A percentile compares a stretch with the other conserved stretches of the same genome.
Evolutionary conservation across 2,888 invertebrate species (phyloP).

Genomic region (Opisthograptis luteolata): DNA sequence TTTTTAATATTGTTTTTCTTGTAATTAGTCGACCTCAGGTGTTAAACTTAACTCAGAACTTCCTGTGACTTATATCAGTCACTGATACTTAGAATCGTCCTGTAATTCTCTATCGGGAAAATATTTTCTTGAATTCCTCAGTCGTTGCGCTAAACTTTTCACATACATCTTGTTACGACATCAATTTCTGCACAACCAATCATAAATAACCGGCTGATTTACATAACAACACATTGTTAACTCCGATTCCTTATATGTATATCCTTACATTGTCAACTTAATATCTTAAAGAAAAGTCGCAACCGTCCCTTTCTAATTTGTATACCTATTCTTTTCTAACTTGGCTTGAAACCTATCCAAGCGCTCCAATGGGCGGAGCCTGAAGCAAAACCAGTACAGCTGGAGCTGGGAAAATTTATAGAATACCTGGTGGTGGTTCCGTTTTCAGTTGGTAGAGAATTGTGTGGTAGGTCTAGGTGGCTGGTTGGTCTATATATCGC

Average conservation of each 20-base stretch:
- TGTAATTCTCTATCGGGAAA: constrained; percentile 18
- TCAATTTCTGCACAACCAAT: constrained; percentile 64
- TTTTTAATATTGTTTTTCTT: no score
- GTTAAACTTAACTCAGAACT: no score
- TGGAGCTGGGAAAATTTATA: constrained; percentile 63
- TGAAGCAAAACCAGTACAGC: constrained; percentile 50
- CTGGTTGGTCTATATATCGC: constrained; percentile 79
- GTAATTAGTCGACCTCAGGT: no score
- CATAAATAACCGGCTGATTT: constrained; percentile 79
- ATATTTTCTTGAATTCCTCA: constrained; percentile 15
- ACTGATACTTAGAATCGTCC: no score
- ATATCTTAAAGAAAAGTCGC: constrained; percentile 80
- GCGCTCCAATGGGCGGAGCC: constrained; percentile 79
- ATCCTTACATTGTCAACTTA: constrained; percentile 70
- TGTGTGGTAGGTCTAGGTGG: constrained; percentile 49
- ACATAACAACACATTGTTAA: constrained; percentile 76
- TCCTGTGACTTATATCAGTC: no score
- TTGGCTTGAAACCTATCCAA: constrained; percentile 61
- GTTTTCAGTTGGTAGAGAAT: constrained; percentile 41
- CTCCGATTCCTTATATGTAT: constrained; percentile 69
- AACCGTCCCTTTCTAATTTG: constrained; percentile 66
- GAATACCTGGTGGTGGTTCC: constrained; percentile 46
- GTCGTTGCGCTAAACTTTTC: constrained; percentile 55
- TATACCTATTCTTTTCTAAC: constrained; percentile 59
- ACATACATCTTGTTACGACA: constrained; percentile 66